Base-by-base conservation (phyloP, 2,797 vertebrate species). In the Myotis vivesi region DNA sequence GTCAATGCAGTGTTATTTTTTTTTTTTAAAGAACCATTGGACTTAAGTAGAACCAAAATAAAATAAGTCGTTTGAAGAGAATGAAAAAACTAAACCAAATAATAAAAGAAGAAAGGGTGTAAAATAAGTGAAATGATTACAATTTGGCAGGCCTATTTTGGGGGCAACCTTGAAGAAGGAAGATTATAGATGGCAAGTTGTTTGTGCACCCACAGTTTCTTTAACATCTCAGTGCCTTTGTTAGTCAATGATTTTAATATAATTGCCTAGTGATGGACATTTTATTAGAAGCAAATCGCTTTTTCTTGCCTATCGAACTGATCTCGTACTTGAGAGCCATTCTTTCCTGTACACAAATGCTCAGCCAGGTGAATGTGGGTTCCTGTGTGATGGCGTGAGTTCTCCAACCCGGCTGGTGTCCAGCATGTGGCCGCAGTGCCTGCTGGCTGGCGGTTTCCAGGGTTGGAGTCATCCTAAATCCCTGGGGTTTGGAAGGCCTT, bases 31-130 rank as follows among this genome's bases (percentile, higher is more conserved):
- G 59, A 25, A 80, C 22, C 8, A 30, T 8, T 73, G 20, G 41
- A 84, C 17, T 93, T 69, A 92, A 86, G 73, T 62, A 68, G 62
- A 89, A 68, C 68, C 75, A 53, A 88, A 71, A 59, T 71, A 90
- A 79, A 79, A 80, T 59, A 79, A 59, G 33, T 81, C 6, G 0
- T 55, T 84, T 92, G 33, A 46, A 75, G 81, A 82, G 22, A 93
- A 1, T 83, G 28, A 36, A 91, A 91, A 68, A 71, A 73, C 91
- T 82, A 73, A 82, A 75, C 75, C 0, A 7, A 66, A 38, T 69
- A 81, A 55, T 77, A 15, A 62, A 30, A 62, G 59, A 41, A 59
- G 44, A 73, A 84, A 87, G 53, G 81, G 8, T 79, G 2, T 83
- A 53, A 53, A n/a, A 17, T 33, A 62, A 15, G 53, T 41, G 49